These are phyloP conservation scores for Battus philenor DNA, from an alignment of 1,140 invertebrate species.

Conservation along the genomic window DNA sequence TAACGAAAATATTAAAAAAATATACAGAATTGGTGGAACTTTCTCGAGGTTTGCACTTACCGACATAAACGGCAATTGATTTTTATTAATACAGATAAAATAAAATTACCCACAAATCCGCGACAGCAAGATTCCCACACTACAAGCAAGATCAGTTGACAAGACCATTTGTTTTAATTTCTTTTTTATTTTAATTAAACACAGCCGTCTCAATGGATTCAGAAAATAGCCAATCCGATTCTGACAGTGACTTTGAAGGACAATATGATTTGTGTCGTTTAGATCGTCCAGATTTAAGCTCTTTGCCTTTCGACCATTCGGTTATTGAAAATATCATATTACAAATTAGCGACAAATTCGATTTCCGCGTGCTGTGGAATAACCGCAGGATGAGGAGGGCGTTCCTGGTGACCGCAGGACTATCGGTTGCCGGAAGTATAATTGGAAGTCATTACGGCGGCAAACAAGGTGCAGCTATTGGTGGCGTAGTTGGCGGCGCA, in stretches of 20 bases:
- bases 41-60: no score
- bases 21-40: no score
- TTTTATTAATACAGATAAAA: no score
- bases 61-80: no score
- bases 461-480: slow-evolving; percentile 51
- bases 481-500: slow-evolving; percentile 52
- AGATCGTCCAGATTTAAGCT: slow-evolving; percentile 24
- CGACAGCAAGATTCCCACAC: no score
- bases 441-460: slow-evolving; percentile 58
- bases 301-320: slow-evolving; percentile 44
- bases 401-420: slow-evolving; percentile 45
- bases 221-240: slow-evolving; percentile 26
- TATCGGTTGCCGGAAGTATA: slow-evolving; percentile 49
- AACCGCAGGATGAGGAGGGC: slow-evolving; percentile 35
- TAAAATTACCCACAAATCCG: no score
- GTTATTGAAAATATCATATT: slow-evolving; percentile 54
- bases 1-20: no score
- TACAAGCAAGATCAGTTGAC: no score
- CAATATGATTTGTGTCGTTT: slow-evolving; percentile 28
- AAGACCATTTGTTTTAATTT: no score
- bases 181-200: no score
- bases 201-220: slow-evolving; percentile 28
- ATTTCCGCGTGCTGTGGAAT: slow-evolving; percentile 50
- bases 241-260: slow-evolving; percentile 31
- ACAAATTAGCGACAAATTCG: slow-evolving; percentile 46